These are phyloP conservation scores for Eulemur rufifrons DNA, from an alignment of 2,113 vertebrate species.

Conservation along the genomic window DNA sequence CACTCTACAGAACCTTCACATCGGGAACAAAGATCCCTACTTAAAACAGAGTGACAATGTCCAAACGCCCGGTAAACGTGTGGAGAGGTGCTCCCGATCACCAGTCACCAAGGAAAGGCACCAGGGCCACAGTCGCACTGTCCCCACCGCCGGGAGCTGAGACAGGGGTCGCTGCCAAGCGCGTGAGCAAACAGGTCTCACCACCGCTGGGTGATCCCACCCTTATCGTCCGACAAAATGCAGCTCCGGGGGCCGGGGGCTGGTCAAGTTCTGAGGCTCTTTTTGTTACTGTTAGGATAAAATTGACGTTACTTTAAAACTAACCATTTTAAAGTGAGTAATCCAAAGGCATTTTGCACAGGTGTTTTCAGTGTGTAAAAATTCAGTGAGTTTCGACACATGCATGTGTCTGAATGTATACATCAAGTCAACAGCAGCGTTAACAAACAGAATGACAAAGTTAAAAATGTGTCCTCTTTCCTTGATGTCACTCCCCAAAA, in stretches of 20 bases:
- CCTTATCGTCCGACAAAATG: too few relatives aligned
- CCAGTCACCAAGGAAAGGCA: not conserved
- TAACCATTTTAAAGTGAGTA: not conserved
- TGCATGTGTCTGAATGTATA: not conserved
- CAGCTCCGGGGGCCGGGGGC: not conserved
- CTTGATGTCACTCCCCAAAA: not conserved
- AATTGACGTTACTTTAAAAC: not conserved
- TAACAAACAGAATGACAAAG: not conserved
- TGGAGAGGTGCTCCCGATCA: not conserved
- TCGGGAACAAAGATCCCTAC: not conserved
- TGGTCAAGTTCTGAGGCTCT: not conserved
- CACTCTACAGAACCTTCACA: not conserved
- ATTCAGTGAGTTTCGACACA: not conserved
- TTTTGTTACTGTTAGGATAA: not conserved
- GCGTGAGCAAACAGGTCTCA: too few relatives aligned
- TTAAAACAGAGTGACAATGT: not conserved
- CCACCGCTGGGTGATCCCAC: too few relatives aligned
- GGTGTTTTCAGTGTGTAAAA: not conserved
- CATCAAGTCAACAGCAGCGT: not conserved
- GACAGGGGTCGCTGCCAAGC: not conserved
- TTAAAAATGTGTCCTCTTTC: not conserved
- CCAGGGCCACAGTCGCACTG: not conserved
- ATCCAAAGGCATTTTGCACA: not conserved
- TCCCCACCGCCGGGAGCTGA: not conserved
- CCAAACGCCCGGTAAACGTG: not conserved